These are phyloP conservation scores for Ooceraea biroi DNA, from an alignment of 1,140 invertebrate species.

Conservation along the genomic window DNA sequence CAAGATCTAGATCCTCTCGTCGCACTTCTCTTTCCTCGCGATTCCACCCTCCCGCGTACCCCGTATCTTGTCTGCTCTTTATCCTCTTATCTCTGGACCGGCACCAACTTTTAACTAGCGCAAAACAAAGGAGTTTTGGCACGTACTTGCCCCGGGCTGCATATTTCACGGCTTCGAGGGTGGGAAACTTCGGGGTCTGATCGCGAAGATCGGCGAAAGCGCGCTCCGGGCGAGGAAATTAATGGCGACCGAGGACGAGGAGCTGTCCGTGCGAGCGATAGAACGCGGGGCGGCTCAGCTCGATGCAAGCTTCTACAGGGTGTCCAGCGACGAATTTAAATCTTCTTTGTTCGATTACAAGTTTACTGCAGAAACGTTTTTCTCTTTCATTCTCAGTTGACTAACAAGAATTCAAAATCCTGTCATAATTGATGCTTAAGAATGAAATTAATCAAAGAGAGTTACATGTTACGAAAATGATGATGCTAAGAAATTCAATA, in stretches of 20 bases:
- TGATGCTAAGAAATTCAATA: background rate
- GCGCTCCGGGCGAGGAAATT: conserved; percentile 50
- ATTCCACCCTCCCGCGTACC: background rate
- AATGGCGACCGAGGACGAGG: conserved; percentile 39
- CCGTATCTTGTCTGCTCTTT: conserved; percentile 38
- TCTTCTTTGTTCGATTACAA: background rate
- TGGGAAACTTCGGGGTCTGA: conserved; percentile 39
- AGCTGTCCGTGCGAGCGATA: conserved; percentile 36
- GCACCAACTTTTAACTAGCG: conserved; percentile 75
- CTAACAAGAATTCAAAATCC: background rate
- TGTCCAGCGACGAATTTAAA: conserved; percentile 14
- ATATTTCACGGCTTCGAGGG: conserved; percentile 58
- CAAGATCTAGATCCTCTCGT: conserved; percentile 20
- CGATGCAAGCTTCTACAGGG: background rate
- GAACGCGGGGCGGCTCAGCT: background rate
- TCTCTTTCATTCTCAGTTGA: background rate
- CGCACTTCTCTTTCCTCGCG: conserved; percentile 12
- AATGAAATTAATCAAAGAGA: background rate
- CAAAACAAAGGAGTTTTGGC: conserved; percentile 71
- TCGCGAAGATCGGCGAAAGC: conserved; percentile 42
- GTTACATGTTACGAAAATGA: background rate
- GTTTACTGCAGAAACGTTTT: background rate
- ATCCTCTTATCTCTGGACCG: conserved; percentile 70
- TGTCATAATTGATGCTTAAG: background rate
- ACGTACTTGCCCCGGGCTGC: conserved; percentile 65